Percentiles rank a stretch among this genome's conserved stretches.
phyloP scores from a whole-genome alignment of 1,140 invertebrate genomes.

The Ladona fulva region DNA sequence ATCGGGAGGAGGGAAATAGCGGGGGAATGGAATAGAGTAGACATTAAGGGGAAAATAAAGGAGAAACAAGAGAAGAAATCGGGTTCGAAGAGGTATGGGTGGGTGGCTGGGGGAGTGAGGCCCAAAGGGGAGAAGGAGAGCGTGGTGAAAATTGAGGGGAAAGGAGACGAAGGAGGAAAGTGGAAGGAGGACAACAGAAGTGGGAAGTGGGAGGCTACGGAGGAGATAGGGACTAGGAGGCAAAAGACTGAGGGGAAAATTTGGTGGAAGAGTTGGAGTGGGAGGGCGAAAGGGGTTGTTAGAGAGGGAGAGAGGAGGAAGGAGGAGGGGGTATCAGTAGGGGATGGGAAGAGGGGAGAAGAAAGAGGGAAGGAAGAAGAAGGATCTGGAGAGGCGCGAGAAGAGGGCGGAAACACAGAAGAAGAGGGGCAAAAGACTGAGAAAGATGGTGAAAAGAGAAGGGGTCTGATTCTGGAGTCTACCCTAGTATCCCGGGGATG shows the following conservation, averaged over 20 bases:
- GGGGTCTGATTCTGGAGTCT: not conserved
- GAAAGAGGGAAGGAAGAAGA: not conserved
- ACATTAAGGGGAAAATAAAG: not conserved
- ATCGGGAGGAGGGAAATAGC: not conserved
- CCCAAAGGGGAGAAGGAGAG: not conserved
- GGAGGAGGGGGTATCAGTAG: not conserved
- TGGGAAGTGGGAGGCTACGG: not conserved
- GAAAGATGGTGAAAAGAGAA: not conserved
- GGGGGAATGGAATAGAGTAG: not conserved
- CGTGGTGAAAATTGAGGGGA: not conserved
- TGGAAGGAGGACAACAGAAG: not conserved
- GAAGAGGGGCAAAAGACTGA: not conserved
- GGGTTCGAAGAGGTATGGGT: not conserved
- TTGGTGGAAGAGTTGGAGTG: not conserved
- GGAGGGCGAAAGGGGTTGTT: not conserved
- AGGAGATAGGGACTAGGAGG: too few species aligned
- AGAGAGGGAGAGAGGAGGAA: not conserved
- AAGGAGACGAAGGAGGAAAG: not conserved
- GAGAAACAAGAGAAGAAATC: not conserved
- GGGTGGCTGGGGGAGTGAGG: not conserved
- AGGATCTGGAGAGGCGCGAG: not conserved
- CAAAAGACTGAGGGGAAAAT: not conserved
- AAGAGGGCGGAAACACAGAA: not conserved
- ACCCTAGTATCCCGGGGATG: not conserved
- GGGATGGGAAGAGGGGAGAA: not conserved